Conservation (phyloP, 92 coral and sea anemone species). For the Palythoa caribaeorum region DNA sequence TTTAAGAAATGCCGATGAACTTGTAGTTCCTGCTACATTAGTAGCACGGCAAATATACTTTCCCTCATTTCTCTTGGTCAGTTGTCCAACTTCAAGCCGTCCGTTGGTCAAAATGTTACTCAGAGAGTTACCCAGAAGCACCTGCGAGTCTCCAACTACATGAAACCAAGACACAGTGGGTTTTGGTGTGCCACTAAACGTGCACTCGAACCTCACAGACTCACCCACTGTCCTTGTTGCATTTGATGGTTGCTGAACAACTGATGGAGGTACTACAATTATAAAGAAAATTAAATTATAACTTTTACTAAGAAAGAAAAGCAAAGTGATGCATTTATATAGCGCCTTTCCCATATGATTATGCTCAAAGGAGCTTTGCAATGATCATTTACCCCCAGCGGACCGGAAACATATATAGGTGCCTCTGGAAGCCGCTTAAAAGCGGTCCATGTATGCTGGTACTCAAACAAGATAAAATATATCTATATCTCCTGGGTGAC, state of each 20-base stretch:
- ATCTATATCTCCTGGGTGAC: no score
- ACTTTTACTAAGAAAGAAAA: neutral
- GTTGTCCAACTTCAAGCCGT: conserved; percentile 67
- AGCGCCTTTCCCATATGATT: no score
- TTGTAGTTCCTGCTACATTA: conserved; percentile 78
- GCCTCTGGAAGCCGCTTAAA: no score
- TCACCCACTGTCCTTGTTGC: conserved; percentile 80
- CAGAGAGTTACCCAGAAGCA: conserved; percentile 54
- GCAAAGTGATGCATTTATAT: no score
- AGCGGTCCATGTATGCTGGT: no score
- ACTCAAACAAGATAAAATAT: no score
- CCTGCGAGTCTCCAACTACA: conserved; percentile 50
- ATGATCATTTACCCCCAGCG: no score
- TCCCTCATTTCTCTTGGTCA: conserved; percentile 78
- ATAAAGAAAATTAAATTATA: neutral
- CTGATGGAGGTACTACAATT: conserved; percentile 77
- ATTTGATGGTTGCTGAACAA: conserved; percentile 68
- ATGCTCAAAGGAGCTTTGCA: no score
- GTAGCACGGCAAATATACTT: conserved; percentile 74
- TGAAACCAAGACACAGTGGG: conserved; percentile 84
- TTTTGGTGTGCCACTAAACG: conserved; percentile 81
- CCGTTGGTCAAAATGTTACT: conserved; percentile 65
- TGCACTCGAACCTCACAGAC: conserved; percentile 73
- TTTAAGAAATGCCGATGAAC: conserved; percentile 70
- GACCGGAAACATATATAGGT: no score